These are phyloP conservation scores for Corythoichthys intestinalis DNA, from an alignment of 2,113 vertebrate genomes.

Conservation along the genomic window DNA sequence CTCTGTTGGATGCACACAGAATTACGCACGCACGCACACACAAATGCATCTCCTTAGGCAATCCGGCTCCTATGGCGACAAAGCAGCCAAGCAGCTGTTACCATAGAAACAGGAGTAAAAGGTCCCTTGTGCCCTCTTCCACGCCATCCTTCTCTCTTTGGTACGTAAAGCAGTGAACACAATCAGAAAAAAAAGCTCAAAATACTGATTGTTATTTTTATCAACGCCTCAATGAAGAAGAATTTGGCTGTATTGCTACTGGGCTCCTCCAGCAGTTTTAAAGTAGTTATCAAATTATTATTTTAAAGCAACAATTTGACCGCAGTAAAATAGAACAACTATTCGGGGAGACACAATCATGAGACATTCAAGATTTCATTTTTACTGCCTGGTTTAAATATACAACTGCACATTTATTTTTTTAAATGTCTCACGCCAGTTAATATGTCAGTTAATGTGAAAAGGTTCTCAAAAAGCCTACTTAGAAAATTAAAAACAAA, in stretches of 20 bases:
- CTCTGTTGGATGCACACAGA: conserved; percentile 42
- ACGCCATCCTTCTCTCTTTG: conserved; percentile 27
- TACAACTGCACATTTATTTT: too few relatives aligned
- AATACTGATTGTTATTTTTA: neutral
- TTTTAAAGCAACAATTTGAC: neutral
- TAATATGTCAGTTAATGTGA: too few relatives aligned
- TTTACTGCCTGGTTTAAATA: too few relatives aligned
- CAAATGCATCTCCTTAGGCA: conserved; percentile 66
- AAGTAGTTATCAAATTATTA: neutral
- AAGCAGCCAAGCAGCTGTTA: conserved; percentile 71
- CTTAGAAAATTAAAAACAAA: too few relatives aligned
- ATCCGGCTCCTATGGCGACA: conserved; percentile 68
- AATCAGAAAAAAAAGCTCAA: neutral
- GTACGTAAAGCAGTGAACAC: conserved; percentile 11
- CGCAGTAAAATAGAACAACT: neutral
- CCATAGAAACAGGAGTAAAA: conserved; percentile 77
- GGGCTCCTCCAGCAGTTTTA: neutral
- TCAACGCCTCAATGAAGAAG: neutral
- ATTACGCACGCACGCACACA: conserved; percentile 25
- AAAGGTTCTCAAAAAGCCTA: too few relatives aligned
- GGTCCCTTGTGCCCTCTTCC: conserved; percentile 52
- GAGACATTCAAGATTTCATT: too few relatives aligned
- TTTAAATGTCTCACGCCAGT: too few relatives aligned
- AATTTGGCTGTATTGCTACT: neutral
- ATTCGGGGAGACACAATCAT: too few relatives aligned